Base-by-base conservation (phyloP, 2,797 vertebrate genomes). In the Capromys pilorides region DNA sequence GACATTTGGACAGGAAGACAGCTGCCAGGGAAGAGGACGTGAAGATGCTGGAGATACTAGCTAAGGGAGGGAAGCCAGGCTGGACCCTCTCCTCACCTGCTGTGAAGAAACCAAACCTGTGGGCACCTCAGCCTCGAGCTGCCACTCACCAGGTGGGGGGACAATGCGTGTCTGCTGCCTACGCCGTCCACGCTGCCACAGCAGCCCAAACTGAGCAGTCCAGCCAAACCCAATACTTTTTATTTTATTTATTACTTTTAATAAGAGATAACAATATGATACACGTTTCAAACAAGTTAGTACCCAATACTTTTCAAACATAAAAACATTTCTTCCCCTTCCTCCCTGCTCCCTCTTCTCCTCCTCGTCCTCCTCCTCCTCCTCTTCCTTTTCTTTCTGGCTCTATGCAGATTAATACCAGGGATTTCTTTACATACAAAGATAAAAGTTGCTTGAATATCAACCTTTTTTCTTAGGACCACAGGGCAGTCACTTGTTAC, bases 11-110 rank as follows among this genome's bases (percentile, higher is more conserved):
- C 9, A 4, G 11, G 21, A 16, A 71, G 81, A 16, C 2, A 8
- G 1, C 18, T 2, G 0, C 2, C 10, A 11, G 41, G 19, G n/a
- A 28, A 3, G 93, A 16, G 0, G 28, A 21, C 0, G 0, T 2
- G 80, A 12, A 78, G 93, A 36, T 39, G 6, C 1, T 0, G 69
- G 71, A 59, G 71, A 64, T 1, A 54, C 4, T 0, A 1, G 69
- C 49, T 9, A 1, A 4, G 31, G 36, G 64, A 21, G 6, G 8
- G 18, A 28, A 26, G 61, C 36, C 31, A 2, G 94, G 6, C 12
- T 24, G 7, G 45, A 22, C 0, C 41, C 36, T n/a, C 31, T 14
- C 26, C 14, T 26, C 36, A 1, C 2, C 10, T 75, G 66, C 66
- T 5, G 0, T 2, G 66, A 19, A 57, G 36, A 77, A 36, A 11